These are phyloP conservation scores for Tringa solitaria DNA, from an alignment of 2,113 vertebrate genomes.

Conservation along the genomic window DNA sequence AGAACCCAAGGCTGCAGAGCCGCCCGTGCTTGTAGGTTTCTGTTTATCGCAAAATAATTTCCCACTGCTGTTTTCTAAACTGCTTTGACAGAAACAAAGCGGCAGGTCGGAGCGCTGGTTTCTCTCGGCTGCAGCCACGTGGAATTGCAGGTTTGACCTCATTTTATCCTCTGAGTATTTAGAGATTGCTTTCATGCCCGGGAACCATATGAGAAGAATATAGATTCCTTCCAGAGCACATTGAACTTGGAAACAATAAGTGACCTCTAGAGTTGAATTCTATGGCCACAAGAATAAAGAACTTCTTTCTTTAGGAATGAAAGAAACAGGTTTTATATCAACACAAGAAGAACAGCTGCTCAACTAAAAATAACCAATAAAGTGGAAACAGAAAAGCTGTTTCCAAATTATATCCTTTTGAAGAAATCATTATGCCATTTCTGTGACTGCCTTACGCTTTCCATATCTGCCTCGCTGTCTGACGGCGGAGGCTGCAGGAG, in stretches of 20 bases:
- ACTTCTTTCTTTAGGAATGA: background rate
- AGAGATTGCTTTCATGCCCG: constrained; percentile 71
- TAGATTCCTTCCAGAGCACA: constrained; percentile 62
- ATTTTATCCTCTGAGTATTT: constrained; percentile 69
- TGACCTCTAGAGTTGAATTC: constrained; percentile 60
- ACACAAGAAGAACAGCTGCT: constrained; percentile 44
- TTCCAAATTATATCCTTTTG: constrained; percentile 34
- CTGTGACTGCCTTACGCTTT: background rate
- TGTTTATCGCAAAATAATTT: constrained; percentile 45
- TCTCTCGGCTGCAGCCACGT: background rate
- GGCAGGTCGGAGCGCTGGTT: background rate
- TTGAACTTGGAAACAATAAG: constrained; percentile 56
- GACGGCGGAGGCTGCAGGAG: background rate
- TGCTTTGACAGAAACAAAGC: constrained; percentile 54
- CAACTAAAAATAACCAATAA: constrained; percentile 56
- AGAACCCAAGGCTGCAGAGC: constrained; percentile 1
- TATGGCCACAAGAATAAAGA: background rate
- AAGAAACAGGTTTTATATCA: constrained; percentile 36
- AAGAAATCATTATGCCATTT: background rate
- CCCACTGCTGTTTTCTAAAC: constrained; percentile 47
- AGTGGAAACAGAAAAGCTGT: constrained; percentile 37
- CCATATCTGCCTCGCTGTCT: background rate
- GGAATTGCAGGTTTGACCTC: constrained; percentile 71
- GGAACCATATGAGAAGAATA: constrained; percentile 63
- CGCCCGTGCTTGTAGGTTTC: background rate